Evolutionary conservation across 2,113 vertebrate genomes (phyloP), one percentile per base, ranked within the genome.

Genomic region (Isichthys henryi): DNA sequence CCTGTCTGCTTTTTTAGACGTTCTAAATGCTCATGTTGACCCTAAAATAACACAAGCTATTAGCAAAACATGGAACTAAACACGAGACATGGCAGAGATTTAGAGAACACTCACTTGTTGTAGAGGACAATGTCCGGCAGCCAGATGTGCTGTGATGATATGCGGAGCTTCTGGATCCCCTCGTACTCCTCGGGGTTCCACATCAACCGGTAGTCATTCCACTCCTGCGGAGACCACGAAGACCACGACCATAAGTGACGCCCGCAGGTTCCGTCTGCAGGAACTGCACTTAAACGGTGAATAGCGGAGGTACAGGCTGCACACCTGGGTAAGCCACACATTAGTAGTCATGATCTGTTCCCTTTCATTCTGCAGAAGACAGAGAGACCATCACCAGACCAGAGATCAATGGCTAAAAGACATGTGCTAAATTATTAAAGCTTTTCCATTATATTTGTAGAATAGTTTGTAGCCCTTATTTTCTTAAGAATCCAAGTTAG

Each of bases 331-430:
- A 50, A 96, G 95, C 96, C 96, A 96, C 87, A 95, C 96, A 91
- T 96, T 96, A 74, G 96, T 96, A 88, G 96, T 96, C 96, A 96
- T 96, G 84, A 96, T 96, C 93, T 96, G 96, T 86, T 96, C 96
- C 80, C 96, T 94, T 90, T 96, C 96, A n/a, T 96, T 96, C 96
- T 96, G 93, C 91, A 95, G 93, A 53, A 93, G 66, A 92, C 23
- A 89, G 49, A 6, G 19, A 90, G 90, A 85, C 19, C 85, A 35
- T 43, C 48, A 85, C 5, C 15, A 82, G 21, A n/a, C 43, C 45
- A 45, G 82, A 17, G 35, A 11, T 39, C 45, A 48, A 48, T 48
- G 39, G 21, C 35, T 46, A 84, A 84, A 48, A 45, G 5, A 45
- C 77, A 80, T 83, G 17, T 23, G 45, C 45, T 46, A 45, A 46